phyloP scores from a whole-genome alignment of 1,140 invertebrate genomes.

The Protaetia brevitarsis region DNA sequence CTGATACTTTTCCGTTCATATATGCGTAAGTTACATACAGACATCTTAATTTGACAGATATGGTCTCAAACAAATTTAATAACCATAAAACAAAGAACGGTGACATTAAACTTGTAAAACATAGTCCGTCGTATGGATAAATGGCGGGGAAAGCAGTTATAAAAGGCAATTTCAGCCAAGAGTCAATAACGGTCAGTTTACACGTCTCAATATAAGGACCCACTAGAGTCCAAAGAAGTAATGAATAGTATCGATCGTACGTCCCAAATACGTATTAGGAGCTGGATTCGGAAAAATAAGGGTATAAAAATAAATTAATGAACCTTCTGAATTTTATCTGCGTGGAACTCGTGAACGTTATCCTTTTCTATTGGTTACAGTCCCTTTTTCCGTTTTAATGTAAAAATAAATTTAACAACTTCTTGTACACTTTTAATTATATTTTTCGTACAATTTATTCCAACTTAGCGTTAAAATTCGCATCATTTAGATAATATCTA shows the following conservation, averaged over 20 bases:
- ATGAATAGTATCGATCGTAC: slow-evolving; percentile 38
- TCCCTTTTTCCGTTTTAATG: too few relatives aligned
- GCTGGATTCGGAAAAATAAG: neutral
- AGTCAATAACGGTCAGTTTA: slow-evolving; percentile 43
- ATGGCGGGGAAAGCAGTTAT: slow-evolving; percentile 27
- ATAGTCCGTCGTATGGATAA: neutral
- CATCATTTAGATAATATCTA: too few relatives aligned
- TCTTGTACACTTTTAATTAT: too few relatives aligned
- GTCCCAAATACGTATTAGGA: neutral
- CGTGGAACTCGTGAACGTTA: too few relatives aligned
- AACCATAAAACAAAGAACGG: slow-evolving; percentile 13
- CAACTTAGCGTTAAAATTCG: too few relatives aligned
- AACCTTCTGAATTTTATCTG: neutral
- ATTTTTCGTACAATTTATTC: too few relatives aligned
- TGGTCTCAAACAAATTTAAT: slow-evolving; percentile 7
- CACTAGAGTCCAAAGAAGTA: slow-evolving; percentile 37
- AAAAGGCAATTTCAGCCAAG: slow-evolving; percentile 36
- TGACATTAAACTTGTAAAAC: neutral
- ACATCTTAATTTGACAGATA: neutral
- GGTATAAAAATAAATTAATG: neutral
- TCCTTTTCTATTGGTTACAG: too few relatives aligned
- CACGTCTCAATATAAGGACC: slow-evolving; percentile 40
- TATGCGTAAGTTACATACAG: neutral
- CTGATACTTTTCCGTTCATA: too few relatives aligned
- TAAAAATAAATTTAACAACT: too few relatives aligned